Evolutionary conservation across 37 sponge, comb jelly and placozoan genomes (phyloP).

Genomic region (Agelas oroides): DNA sequence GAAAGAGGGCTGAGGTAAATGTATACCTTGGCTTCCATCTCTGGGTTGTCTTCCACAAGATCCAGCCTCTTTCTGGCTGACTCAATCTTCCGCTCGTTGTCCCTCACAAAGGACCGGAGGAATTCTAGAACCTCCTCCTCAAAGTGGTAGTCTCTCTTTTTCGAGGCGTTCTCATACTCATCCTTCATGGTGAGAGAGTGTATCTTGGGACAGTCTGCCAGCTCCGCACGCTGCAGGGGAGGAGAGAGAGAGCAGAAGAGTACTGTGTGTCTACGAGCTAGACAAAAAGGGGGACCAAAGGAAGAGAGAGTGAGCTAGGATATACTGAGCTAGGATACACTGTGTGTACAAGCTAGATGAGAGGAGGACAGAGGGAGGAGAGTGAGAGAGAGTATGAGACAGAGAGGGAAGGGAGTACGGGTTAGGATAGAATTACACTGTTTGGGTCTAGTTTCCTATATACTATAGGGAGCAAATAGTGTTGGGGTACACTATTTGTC

Average conservation of each 20-base stretch:
- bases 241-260: not conserved
- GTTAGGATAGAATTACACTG: too few species aligned
- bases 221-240: slow-evolving; percentile 77
- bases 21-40: slow-evolving; percentile 82
- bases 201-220: slow-evolving; percentile 88
- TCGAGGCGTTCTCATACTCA: slow-evolving; percentile 87
- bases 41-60: slow-evolving; percentile 83
- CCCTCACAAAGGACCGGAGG: slow-evolving; percentile 69
- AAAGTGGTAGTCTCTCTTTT: slow-evolving; percentile 88
- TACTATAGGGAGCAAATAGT: too few species aligned
- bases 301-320: too few species aligned
- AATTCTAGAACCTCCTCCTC: slow-evolving; percentile 92
- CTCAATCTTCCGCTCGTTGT: slow-evolving; percentile 93
- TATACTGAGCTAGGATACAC: too few species aligned
- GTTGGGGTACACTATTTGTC: too few species aligned
- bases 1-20: too few species aligned
- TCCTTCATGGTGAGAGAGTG: slow-evolving; percentile 90
- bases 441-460: too few species aligned
- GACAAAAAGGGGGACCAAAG: too few species aligned
- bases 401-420: too few species aligned
- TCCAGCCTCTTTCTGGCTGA: slow-evolving; percentile 86
- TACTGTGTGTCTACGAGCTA: not conserved
- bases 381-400: too few species aligned
- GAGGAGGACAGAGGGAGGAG: too few species aligned
- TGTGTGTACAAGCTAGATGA: too few species aligned